Evolutionary conservation across 2,113 vertebrate genomes (phyloP), one percentile per base, ranked within the genome.

Genomic region (Xenotilapia flavipinnis): DNA sequence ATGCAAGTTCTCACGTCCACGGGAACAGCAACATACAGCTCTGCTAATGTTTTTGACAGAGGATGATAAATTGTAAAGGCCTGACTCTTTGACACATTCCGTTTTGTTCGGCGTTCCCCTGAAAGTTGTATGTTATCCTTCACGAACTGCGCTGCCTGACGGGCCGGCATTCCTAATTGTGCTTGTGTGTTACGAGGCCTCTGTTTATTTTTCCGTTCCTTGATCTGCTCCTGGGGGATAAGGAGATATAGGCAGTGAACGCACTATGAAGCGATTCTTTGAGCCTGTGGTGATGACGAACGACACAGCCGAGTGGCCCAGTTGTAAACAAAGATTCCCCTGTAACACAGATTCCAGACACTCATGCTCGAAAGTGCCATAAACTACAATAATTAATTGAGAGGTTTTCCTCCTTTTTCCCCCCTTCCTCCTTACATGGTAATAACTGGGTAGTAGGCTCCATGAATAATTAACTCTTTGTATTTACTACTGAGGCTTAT

Each of bases 191-290:
- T 91, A 73, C 84, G 68, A 73, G 81, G 81, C 60, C 33, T 86
- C 82, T 90, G 53, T 92, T 88, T 94, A 79, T 92, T 92, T 89
- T 88, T 81, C 83, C 26, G 9, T 88, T 91, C 87, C 89, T 90
- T 94, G 89, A 92, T 93, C 86, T 92, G 70, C 80, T 94, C 87
- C 85, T 82, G 12, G 33, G 92, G 83, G 88, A 94, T 47, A 26
- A 36, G 86, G 17, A 84, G 88, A 90, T 91, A 70, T 86, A 86
- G 89, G 86, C 82, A 89, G 86, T 33, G 81, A 82, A 68, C 1
- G 10, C 60, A 12, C 80, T 81, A 47, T 79, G 68, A 90, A 89
- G 79, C 33, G 60, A 15, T 80, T 90, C 9, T 14, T 82, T 86
- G n/a, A 49, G 73, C 70, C 86, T 80, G 36, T 84, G 26, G 84